Evolutionary conservation across 1,140 invertebrate genomes (phyloP).

Genomic region (Luehdorfia chinensis): DNA sequence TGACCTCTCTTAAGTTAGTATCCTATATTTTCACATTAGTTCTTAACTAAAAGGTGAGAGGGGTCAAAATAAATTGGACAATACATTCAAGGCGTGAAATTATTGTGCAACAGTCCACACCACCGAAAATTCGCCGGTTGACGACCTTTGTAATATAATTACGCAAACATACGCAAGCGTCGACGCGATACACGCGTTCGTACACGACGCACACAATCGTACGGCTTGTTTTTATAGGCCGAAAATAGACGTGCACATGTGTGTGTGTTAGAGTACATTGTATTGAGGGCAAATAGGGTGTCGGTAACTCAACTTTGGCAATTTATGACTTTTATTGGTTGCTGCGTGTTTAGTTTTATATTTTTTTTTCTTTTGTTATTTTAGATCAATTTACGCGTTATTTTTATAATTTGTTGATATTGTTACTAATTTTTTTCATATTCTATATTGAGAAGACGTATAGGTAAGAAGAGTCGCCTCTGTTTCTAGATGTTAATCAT

Average conservation of each 20-base stretch:
- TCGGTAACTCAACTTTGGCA: constrained; percentile 14
- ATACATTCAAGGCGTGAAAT: constrained; percentile 18
- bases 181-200: constrained; percentile 25
- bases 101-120: constrained; percentile 47
- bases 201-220: constrained; percentile 23
- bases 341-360: no score
- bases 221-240: constrained; percentile 14
- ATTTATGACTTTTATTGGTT: constrained; percentile 18
- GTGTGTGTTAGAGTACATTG: constrained; percentile 20
- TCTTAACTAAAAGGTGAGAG: background rate
- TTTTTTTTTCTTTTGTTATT: no score
- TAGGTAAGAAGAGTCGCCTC: no score
- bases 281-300: constrained; percentile 29
- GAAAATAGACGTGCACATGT: constrained; percentile 21
- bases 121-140: constrained; percentile 48
- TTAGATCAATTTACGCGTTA: no score
- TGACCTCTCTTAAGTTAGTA: background rate
- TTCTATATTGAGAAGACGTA: no score
- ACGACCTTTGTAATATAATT: constrained; percentile 36
- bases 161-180: constrained; percentile 24
- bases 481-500: no score
- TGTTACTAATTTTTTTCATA: no score
- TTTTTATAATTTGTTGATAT: no score
- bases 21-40: background rate
- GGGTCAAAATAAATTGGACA: constrained; percentile 25